phyloP scores from a whole-genome alignment of 2,113 vertebrate species.

The Trichechus manatus region DNA sequence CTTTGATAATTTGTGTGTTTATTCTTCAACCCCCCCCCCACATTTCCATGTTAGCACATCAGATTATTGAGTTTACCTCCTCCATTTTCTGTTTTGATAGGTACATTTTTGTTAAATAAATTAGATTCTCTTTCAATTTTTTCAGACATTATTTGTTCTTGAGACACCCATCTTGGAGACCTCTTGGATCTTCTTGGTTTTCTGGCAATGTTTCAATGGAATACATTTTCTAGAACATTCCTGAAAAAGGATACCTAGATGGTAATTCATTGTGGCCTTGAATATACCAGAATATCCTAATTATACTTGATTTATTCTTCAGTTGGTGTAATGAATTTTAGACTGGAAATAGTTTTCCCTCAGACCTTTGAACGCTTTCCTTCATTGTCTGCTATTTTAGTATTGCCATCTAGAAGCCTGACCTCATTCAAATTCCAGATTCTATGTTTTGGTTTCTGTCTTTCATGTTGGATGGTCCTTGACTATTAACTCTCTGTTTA shows the following conservation, averaged over 20 bases:
- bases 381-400: conserved; percentile 21
- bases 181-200: not conserved
- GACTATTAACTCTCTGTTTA: not conserved
- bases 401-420: not conserved
- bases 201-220: not conserved
- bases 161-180: not conserved
- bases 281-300: not conserved
- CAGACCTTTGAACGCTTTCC: not conserved
- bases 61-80: not conserved
- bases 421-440: not conserved
- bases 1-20: not conserved
- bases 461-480: not conserved
- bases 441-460: conserved; percentile 30
- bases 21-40: not conserved
- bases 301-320: not conserved
- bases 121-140: not conserved
- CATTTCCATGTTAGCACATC: not conserved
- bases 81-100: not conserved
- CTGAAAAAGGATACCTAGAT: not conserved
- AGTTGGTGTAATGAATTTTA: not conserved
- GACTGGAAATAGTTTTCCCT: not conserved
- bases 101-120: not conserved
- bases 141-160: not conserved
- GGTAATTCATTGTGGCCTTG: not conserved
- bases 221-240: conserved; percentile 18